These are phyloP conservation scores for Cygnus olor DNA, from an alignment of 2,797 vertebrate genomes.

Conservation along the genomic window DNA sequence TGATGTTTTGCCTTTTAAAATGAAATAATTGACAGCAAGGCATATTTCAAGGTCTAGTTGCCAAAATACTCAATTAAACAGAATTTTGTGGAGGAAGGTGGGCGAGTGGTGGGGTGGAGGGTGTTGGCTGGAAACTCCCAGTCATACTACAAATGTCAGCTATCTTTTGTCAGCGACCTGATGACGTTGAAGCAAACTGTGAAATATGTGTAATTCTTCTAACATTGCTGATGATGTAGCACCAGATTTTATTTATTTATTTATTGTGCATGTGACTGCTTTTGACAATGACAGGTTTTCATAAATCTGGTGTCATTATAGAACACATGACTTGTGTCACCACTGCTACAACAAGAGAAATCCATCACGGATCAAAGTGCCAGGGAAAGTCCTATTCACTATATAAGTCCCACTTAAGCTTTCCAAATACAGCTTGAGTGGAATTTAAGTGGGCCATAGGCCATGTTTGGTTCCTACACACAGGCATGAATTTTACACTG, in stretches of 20 bases:
- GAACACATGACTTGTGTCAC: constrained; percentile 68
- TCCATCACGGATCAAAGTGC: constrained; percentile 56
- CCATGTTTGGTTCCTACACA: constrained; percentile 25
- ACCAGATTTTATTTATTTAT: not conserved
- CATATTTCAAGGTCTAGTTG: constrained; percentile 60
- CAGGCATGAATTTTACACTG: constrained; percentile 6
- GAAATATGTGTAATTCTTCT: constrained; percentile 57
- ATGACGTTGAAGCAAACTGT: constrained; percentile 54
- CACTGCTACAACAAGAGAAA: constrained; percentile 64
- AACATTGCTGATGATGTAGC: constrained; percentile 47
- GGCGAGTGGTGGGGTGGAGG: not conserved
- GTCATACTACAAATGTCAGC: constrained; percentile 10
- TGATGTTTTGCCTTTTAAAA: constrained; percentile 26
- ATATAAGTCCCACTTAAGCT: constrained; percentile 38
- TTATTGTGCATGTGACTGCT: constrained; percentile 26
- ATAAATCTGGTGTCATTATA: constrained; percentile 64
- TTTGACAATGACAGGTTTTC: constrained; percentile 66
- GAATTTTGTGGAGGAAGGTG: constrained; percentile 25
- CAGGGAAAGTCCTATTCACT: constrained; percentile 56
- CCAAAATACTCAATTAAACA: constrained; percentile 49
- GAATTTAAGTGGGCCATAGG: constrained; percentile 58
- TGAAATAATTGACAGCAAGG: constrained; percentile 43
- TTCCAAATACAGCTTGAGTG: constrained; percentile 57
- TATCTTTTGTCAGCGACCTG: constrained; percentile 41
- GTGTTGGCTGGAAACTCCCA: constrained; percentile 13